Percentiles rank a stretch among this genome's conserved stretches.
phyloP scores from a whole-genome alignment of 2,888 invertebrate species.

The Pristionchus maxplancki region DNA sequence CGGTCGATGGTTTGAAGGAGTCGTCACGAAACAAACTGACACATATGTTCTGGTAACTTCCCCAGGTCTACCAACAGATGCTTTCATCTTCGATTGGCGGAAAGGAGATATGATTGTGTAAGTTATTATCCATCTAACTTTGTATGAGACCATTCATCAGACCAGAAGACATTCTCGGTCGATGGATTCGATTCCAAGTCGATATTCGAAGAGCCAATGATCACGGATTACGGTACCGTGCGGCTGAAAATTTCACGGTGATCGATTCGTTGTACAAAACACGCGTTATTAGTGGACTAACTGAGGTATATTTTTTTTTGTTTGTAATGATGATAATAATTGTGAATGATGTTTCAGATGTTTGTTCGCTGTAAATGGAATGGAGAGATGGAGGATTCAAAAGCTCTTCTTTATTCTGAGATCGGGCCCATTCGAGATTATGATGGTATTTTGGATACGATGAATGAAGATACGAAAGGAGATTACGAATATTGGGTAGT shows the following conservation, averaged over 20 bases:
- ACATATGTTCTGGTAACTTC: background rate
- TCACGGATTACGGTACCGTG: conserved; percentile 9
- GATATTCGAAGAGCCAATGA: background rate
- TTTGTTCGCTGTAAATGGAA: background rate
- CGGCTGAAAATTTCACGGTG: background rate
- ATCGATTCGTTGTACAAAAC: conserved; percentile 5
- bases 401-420: background rate
- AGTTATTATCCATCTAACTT: background rate
- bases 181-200: conserved; percentile 18
- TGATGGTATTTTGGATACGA: background rate
- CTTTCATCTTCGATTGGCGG: background rate
- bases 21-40: background rate
- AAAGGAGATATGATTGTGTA: background rate
- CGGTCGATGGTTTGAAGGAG: background rate
- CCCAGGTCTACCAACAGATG: background rate
- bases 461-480: background rate
- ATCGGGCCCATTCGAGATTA: conserved; percentile 4
- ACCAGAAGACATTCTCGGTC: background rate
- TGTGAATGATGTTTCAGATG: background rate
- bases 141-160: background rate
- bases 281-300: background rate
- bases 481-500: background rate
- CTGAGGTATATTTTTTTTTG: background rate
- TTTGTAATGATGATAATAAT: too few species aligned
- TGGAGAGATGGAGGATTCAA: conserved; percentile 4